Base-by-base conservation (phyloP, 2,888 invertebrate species). In the Troides oblongomaculatus region DNA sequence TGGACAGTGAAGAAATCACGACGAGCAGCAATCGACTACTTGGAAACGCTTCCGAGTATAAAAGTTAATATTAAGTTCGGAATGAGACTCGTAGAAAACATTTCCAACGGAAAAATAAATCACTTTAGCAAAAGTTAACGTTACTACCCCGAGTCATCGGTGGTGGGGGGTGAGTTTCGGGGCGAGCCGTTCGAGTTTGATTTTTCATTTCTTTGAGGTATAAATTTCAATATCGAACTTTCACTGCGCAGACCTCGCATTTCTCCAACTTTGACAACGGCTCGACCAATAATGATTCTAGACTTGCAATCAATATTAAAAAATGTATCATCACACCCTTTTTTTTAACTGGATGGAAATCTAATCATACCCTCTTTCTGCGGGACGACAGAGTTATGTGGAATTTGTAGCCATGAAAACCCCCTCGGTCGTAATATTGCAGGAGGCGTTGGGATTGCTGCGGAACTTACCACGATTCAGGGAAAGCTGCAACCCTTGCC, bases 151-250 rank as follows among this genome's bases (percentile, higher is more conserved):
- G 83, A 83, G 77, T 84, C 81, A 85, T 84, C 83, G 84, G 81
- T 86, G 84, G 86, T 85, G 83, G 81, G 78, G 77, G 85, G 81
- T 87, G 88, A 78, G 89, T 89, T 90, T 87, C 85, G 86, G 85
- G 87, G 87, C 78, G 78, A 80, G 76, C 81, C 79, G 85, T 84
- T 89, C 85, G 88, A 90, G 88, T 88, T 88, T 81, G 75, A 71
- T 83, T 86, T 86, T 85, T 84, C 80, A 84, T 83, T 84, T 80
- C 79, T 79, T 85, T 86, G 84, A 88, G 86, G 88, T 86, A 88
- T 89, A 85, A 89, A 88, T 88, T 88, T 86, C 88, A 86, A 88
- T 90, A 90, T 89, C 87, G 87, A 88, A 88, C 87, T 89, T 89
- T 85, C 85, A 87, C 85, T 84, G 80, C 85, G 84, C 78, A 81